Percentiles rank a stretch among this genome's conserved stretches.
Conservation (phyloP, 2,888 invertebrate genomes). For the Pheosia tremula region DNA sequence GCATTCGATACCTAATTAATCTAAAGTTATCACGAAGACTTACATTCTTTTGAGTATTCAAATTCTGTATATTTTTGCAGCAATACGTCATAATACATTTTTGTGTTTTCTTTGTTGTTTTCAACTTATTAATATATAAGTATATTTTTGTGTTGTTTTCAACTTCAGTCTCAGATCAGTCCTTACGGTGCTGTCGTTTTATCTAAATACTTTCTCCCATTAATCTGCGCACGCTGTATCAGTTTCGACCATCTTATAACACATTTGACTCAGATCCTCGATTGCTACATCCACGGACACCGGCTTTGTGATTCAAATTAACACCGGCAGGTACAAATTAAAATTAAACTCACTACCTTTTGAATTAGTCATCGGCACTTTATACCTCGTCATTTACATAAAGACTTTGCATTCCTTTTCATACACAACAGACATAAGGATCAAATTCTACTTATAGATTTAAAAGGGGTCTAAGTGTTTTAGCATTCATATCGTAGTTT, state of each 20-base stretch:
- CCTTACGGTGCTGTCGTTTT: not conserved
- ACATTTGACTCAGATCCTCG: conserved; percentile 4
- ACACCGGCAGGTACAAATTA: conserved; percentile 20
- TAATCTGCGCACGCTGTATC: conserved; percentile 4
- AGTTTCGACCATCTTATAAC: conserved; percentile 15
- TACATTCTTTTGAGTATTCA: too few species aligned
- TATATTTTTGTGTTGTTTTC: too few species aligned
- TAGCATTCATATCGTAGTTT: conserved; percentile 75
- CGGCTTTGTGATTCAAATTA: conserved; percentile 4
- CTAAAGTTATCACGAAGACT: too few species aligned
- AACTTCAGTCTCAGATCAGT: not conserved
- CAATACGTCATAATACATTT: too few species aligned
- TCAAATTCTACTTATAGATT: conserved; percentile 44
- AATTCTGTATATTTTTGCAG: too few species aligned
- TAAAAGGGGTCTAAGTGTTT: conserved; percentile 60
- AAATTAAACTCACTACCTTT: conserved; percentile 29
- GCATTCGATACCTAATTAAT: too few species aligned
- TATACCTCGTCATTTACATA: conserved; percentile 25
- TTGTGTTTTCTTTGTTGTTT: too few species aligned
- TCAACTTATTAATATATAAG: too few species aligned
- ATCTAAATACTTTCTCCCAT: conserved; percentile 7
- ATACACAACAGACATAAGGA: conserved; percentile 36
- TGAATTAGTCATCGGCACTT: conserved; percentile 26
- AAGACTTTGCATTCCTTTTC: conserved; percentile 21
- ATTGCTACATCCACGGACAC: not conserved